Conservation (phyloP, 2,113 vertebrate genomes). For the Myrmecobius fasciatus region DNA sequence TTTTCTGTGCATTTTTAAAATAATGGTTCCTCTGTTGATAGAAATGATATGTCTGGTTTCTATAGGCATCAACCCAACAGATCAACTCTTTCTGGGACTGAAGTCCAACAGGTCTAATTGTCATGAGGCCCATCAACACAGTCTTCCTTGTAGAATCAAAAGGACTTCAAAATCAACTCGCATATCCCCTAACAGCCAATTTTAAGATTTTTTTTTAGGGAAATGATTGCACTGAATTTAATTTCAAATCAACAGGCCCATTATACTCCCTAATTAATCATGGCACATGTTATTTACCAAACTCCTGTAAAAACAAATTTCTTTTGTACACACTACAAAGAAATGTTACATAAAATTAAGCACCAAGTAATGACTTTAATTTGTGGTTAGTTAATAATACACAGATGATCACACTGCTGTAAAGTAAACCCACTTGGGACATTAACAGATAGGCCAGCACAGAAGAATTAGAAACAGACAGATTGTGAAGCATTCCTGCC, state of each 20-base stretch:
- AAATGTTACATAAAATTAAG: conserved; percentile 80
- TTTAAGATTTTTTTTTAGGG: conserved; percentile 70
- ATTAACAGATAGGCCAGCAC: conserved; percentile 67
- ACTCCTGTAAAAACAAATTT: conserved; percentile 78
- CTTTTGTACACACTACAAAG: conserved; percentile 79
- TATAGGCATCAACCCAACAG: conserved; percentile 27
- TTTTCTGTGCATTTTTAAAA: conserved; percentile 25
- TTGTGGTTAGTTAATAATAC: conserved; percentile 81
- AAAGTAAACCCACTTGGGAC: conserved; percentile 72
- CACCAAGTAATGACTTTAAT: conserved; percentile 83
- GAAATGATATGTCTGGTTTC: background rate
- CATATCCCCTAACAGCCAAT: conserved; percentile 54
- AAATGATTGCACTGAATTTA: conserved; percentile 61
- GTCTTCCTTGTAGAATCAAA: conserved; percentile 12
- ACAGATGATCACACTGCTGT: conserved; percentile 73
- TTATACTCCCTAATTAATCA: conserved; percentile 72
- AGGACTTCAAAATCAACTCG: conserved; percentile 6
- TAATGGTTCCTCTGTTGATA: background rate
- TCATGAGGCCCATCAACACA: background rate
- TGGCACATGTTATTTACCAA: conserved; percentile 78
- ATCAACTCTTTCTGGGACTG: background rate
- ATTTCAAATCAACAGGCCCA: conserved; percentile 65
- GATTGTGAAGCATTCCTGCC: conserved; percentile 10
- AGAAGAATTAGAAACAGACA: background rate
- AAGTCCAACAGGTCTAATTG: conserved; percentile 9